Conservation (phyloP, 2,113 vertebrate species). For the Ivindomyrus marchei region DNA sequence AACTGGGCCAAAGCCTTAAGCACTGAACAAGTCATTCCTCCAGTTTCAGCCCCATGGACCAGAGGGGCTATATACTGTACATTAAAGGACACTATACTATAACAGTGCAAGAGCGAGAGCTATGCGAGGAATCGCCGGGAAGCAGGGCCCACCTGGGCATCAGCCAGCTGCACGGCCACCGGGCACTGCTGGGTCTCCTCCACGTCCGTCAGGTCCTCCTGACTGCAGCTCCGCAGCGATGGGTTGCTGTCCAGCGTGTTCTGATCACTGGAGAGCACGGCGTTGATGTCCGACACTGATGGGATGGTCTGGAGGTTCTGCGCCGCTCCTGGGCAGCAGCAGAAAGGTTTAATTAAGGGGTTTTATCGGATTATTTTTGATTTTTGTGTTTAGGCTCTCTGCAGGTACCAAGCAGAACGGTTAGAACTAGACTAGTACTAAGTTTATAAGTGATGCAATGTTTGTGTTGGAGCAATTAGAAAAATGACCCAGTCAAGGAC, state of each 20-base stretch:
- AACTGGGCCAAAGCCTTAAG: not conserved
- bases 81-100: not conserved
- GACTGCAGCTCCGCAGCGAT: constrained; percentile 92
- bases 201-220: constrained; percentile 83
- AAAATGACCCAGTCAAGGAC: not conserved
- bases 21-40: not conserved
- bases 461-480: not conserved
- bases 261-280: constrained; percentile 89
- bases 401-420: not conserved
- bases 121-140: not conserved
- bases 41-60: not conserved
- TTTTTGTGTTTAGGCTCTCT: not conserved
- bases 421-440: not conserved
- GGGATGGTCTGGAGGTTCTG: constrained; percentile 92
- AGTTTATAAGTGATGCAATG: not conserved
- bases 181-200: constrained; percentile 89
- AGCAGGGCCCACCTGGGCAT: constrained; percentile 75
- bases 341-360: not conserved
- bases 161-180: constrained; percentile 92
- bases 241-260: constrained; percentile 93
- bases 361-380: not conserved
- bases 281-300: constrained; percentile 95
- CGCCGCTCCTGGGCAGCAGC: constrained; percentile 60
- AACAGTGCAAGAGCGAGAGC: not conserved
- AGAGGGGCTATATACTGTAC: not conserved